phyloP scores from a whole-genome alignment of 1,140 invertebrate genomes.

The Phortica variegata region DNA sequence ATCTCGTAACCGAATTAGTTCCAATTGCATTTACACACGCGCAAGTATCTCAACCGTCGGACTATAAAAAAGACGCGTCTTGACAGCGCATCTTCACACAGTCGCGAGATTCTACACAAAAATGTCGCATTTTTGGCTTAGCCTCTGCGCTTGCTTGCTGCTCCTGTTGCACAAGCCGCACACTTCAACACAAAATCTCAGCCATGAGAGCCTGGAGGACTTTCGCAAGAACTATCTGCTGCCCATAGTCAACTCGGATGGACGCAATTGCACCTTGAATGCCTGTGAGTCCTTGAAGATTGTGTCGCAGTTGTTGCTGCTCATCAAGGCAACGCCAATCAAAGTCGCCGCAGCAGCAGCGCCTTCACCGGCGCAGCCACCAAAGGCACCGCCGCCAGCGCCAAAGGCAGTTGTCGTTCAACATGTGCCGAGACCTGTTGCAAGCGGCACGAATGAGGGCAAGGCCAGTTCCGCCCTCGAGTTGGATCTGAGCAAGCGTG shows the following conservation, averaged over 20 bases:
- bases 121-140: slow-evolving; percentile 1
- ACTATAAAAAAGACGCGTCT: slow-evolving; percentile 26
- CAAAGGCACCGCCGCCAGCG: background rate
- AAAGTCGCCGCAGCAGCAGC: too few species aligned
- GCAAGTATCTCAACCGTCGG: background rate
- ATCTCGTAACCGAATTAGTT: too few species aligned
- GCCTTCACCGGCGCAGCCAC: background rate
- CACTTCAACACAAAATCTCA: slow-evolving; percentile 2
- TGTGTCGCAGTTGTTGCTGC: slow-evolving; percentile 36
- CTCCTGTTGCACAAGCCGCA: slow-evolving; percentile 10
- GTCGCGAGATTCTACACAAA: background rate
- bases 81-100: slow-evolving; percentile 7
- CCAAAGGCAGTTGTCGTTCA: background rate
- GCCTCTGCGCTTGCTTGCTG: slow-evolving; percentile 5
- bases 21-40: too few species aligned
- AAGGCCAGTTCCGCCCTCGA: slow-evolving; percentile 23
- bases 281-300: slow-evolving; percentile 44
- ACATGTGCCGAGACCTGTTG: slow-evolving; percentile 6
- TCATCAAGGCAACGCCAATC: slow-evolving; percentile 34
- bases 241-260: slow-evolving; percentile 28
- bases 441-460: slow-evolving; percentile 6
- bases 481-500: slow-evolving; percentile 41
- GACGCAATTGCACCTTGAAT: slow-evolving; percentile 37
- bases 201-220: slow-evolving; percentile 32
- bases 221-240: slow-evolving; percentile 36